These are phyloP conservation scores for Pogonomyrmex californicus DNA, from an alignment of 1,140 invertebrate genomes.

Conservation along the genomic window DNA sequence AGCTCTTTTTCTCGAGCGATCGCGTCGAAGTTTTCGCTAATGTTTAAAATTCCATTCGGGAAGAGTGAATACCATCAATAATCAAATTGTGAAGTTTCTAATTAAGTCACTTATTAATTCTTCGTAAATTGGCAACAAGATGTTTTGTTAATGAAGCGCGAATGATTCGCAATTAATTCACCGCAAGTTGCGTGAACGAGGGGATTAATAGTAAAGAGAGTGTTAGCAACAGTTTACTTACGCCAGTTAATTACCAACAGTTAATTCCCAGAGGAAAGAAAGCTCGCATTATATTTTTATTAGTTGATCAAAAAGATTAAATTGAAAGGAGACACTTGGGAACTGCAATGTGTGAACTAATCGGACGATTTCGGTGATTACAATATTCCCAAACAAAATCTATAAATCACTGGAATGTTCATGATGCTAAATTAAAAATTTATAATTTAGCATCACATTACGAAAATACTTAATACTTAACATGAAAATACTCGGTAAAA, in stretches of 20 bases:
- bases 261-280: neutral
- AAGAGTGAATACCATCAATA: slow-evolving; percentile 13
- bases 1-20: neutral
- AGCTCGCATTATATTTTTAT: slow-evolving; percentile 22
- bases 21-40: slow-evolving; percentile 5
- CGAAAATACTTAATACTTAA: neutral
- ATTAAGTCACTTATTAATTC: slow-evolving; percentile 30
- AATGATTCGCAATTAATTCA: slow-evolving; percentile 25
- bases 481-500: neutral
- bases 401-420: neutral
- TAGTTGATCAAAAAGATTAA: neutral
- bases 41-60: slow-evolving; percentile 17
- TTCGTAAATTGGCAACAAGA: slow-evolving; percentile 15
- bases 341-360: neutral
- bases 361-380: neutral
- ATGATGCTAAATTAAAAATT: neutral
- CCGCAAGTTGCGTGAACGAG: slow-evolving; percentile 22
- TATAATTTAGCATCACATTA: neutral
- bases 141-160: slow-evolving; percentile 22
- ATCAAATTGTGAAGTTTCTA: slow-evolving; percentile 41
- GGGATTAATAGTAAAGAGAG: slow-evolving; percentile 9
- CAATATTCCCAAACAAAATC: neutral
- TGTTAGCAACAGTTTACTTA: neutral
- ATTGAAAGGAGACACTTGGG: neutral
- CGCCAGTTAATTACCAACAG: neutral